Base-by-base conservation (phyloP, 2,888 invertebrate species). In the Sinopyrophorus schimmeli region DNA sequence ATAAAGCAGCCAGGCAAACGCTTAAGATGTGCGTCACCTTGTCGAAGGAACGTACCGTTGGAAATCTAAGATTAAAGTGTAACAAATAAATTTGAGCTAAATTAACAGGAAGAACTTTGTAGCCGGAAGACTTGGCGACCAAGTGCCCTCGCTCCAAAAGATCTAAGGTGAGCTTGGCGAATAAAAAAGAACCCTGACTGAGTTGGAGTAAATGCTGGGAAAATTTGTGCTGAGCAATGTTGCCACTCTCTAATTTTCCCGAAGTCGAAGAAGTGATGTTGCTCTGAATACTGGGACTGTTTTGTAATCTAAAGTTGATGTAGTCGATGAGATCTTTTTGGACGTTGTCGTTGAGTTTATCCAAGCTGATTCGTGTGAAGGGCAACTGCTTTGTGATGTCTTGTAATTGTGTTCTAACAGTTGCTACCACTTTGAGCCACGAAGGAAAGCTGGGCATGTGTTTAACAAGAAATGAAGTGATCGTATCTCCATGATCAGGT, bases 401-500 rank as follows among this genome's bases (percentile, higher is more conserved):
- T 55, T 86, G 75, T 66, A 93, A 82, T 61, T 89, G 88, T 0
- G 91, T 87, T 55, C 93, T 80, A 1, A 93, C 89, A 0, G 93
- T 95, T 11, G 90, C 85, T 0, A 97, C 80, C 14, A 95, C 79
- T 75, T 94, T 95, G 23, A 97, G 76, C 95, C 95, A 97, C 1
- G 83, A 76, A 0, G 97, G 97, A 61, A 90, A 85, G 71, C 86
- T 84, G 3, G 80, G 76, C 38, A 87, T 78, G 67, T 92, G 90
- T 58, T 87, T 84, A 1, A 84, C 83, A 40, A 98, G 74, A 73
- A 97, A 96, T 0, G 92, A 87, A 0, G 92, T 89, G 40, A 98
- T 86, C 0, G 96, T 96, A 66, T 95, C 90, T 0, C 95, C 95
- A 64, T 92, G 88, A 71, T 96, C 96, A 0, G 95, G 92, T 60